A percentile compares a stretch with the other conserved stretches of the same genome.
Conservation (phyloP, 2,888 invertebrate species). For the Pollenia labialis region DNA sequence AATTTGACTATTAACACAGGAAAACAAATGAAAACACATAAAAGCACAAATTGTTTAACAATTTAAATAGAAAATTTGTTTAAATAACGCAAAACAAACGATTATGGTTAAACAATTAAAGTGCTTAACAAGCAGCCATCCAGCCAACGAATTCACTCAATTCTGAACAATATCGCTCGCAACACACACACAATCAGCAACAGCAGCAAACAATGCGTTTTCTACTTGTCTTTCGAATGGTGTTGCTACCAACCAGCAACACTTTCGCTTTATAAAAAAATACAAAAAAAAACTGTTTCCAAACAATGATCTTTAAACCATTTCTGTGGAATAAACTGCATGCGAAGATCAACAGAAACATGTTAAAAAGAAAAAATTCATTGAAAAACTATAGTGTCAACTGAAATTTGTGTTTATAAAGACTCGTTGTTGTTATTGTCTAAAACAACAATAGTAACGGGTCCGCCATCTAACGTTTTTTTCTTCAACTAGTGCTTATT, state of each 20-base stretch:
- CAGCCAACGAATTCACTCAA: constrained; percentile 19
- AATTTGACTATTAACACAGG: constrained; percentile 57
- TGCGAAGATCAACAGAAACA: constrained; percentile 26
- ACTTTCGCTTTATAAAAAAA: constrained; percentile 60
- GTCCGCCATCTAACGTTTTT: no score
- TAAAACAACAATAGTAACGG: constrained; percentile 47
- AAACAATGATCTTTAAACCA: constrained; percentile 65
- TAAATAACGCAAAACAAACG: constrained; percentile 73
- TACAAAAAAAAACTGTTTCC: constrained; percentile 1
- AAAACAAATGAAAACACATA: constrained; percentile 55
- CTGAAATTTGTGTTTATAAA: constrained; percentile 62
- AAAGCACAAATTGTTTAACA: constrained; percentile 72
- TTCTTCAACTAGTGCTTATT: no score
- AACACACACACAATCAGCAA: neutral
- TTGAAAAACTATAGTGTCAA: constrained; percentile 64
- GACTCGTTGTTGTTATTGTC: constrained; percentile 27
- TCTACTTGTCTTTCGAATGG: neutral
- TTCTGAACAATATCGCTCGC: neutral
- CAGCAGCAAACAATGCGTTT: constrained; percentile 63
- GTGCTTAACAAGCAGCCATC: constrained; percentile 60
- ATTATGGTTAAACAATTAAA: constrained; percentile 74
- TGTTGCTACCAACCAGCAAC: constrained; percentile 38
- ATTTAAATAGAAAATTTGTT: constrained; percentile 74
- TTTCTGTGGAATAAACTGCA: constrained; percentile 30
- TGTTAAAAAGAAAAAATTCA: constrained; percentile 35